These are phyloP conservation scores for Sarcophaga caerulescens DNA, from an alignment of 2,888 invertebrate species.

Conservation along the genomic window DNA sequence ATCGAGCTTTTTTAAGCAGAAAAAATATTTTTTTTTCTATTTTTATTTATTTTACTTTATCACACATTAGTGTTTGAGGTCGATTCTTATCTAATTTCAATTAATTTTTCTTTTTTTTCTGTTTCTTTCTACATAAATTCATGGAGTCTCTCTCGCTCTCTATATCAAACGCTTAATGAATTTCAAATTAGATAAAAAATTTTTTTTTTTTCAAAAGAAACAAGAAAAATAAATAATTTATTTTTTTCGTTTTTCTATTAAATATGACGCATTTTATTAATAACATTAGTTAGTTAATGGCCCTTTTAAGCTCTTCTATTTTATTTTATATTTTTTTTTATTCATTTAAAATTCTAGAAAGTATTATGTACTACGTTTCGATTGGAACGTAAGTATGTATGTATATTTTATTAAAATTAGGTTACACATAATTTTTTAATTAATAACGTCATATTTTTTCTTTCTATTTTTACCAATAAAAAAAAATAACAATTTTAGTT, in stretches of 20 bases:
- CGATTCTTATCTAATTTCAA: slow-evolving; percentile 69
- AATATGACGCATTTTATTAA: slow-evolving; percentile 53
- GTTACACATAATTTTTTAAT: not conserved
- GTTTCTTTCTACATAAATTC: slow-evolving; percentile 14
- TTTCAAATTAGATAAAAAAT: slow-evolving; percentile 60
- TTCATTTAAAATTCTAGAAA: slow-evolving; percentile 39
- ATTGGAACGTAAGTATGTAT: not conserved
- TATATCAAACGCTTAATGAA: slow-evolving; percentile 47
- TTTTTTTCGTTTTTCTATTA: not conserved
- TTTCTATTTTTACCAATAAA: not conserved
- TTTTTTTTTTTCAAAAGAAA: not conserved
- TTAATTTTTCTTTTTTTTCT: slow-evolving; percentile 67
- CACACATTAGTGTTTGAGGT: slow-evolving; percentile 48
- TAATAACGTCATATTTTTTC: not conserved
- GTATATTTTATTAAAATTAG: not conserved
- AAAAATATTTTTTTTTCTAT: slow-evolving; percentile 26
- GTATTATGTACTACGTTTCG: not conserved
- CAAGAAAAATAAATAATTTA: slow-evolving; percentile 10
- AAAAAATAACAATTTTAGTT: not conserved
- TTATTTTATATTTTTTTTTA: not conserved
- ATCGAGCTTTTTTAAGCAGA: not conserved
- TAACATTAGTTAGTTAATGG: slow-evolving; percentile 2
- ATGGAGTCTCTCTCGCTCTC: not conserved
- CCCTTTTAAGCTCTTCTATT: not conserved
- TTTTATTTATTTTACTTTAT: slow-evolving; percentile 9